A percentile compares a stretch with the other conserved stretches of the same genome.
phyloP scores from a whole-genome alignment of 2,113 vertebrate species.

The Microcebus murinus region DNA sequence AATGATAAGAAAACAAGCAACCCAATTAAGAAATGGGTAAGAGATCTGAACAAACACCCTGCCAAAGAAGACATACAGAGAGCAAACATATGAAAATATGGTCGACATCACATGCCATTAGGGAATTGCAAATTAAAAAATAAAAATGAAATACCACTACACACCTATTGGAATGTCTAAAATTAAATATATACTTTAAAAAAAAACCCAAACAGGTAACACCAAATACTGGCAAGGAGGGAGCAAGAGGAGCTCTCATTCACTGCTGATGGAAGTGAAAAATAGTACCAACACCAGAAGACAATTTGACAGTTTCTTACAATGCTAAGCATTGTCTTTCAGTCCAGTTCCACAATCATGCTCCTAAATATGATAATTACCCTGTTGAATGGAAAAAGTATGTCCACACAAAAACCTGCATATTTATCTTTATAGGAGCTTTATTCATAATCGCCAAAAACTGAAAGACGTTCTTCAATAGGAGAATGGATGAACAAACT shows the following conservation, averaged over 20 bases:
- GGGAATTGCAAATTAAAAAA: background rate
- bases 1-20: background rate
- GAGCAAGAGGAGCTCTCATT: background rate
- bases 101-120: background rate
- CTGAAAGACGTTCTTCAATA: background rate
- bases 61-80: background rate
- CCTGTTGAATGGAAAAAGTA: background rate
- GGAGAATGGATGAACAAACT: background rate
- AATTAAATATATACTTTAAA: background rate
- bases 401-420: background rate
- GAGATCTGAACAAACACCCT: background rate
- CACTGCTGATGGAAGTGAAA: background rate
- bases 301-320: background rate
- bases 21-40: background rate
- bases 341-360: background rate
- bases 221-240: background rate
- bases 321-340: background rate
- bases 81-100: background rate
- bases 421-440: background rate
- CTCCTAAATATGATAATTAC: background rate
- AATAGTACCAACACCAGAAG: background rate
- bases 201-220: background rate
- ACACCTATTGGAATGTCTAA: background rate
- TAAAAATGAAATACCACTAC: background rate
- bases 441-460: background rate